Conservation (phyloP, 37 sponge, comb jelly and placozoan genomes). For the Theonella swinhoei region DNA sequence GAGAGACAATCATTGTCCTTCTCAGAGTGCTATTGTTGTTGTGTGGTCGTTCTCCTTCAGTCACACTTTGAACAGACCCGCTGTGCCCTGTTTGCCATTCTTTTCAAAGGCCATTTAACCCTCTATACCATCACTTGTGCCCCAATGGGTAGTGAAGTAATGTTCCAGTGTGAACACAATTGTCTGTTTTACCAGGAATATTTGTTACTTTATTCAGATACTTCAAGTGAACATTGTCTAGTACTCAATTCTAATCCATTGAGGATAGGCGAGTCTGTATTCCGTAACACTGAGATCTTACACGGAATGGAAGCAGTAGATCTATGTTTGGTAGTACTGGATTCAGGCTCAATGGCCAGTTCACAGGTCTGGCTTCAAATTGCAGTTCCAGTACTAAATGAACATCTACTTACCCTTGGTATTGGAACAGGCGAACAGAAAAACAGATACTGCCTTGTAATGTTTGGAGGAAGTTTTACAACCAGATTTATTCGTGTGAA, state of each 20-base stretch:
- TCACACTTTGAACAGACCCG: too few species aligned
- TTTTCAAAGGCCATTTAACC: too few species aligned
- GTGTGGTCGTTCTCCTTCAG: too few species aligned
- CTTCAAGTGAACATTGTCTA: not conserved
- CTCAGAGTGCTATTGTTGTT: too few species aligned
- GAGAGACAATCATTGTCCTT: too few species aligned
- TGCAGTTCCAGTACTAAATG: slow-evolving; percentile 22
- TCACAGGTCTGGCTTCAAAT: slow-evolving; percentile 48
- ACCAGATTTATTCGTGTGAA: slow-evolving; percentile 16
- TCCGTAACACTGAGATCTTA: not conserved
- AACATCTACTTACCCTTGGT: not conserved
- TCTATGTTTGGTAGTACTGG: slow-evolving; percentile 42
- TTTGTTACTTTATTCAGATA: too few species aligned
- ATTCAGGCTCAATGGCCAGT: not conserved
- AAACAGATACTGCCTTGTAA: slow-evolving; percentile 54
- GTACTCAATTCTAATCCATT: not conserved
- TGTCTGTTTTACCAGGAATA: too few species aligned
- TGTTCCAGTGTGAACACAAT: too few species aligned
- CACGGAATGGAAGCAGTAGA: slow-evolving; percentile 33
- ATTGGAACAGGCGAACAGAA: not conserved
- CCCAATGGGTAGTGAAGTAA: too few species aligned
- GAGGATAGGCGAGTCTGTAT: not conserved
- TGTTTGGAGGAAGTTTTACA: slow-evolving; percentile 38
- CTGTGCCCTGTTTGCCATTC: too few species aligned
- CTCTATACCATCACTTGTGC: too few species aligned